phyloP scores from a whole-genome alignment of 1,140 invertebrate species.

The Drosophila fuyamai region DNA sequence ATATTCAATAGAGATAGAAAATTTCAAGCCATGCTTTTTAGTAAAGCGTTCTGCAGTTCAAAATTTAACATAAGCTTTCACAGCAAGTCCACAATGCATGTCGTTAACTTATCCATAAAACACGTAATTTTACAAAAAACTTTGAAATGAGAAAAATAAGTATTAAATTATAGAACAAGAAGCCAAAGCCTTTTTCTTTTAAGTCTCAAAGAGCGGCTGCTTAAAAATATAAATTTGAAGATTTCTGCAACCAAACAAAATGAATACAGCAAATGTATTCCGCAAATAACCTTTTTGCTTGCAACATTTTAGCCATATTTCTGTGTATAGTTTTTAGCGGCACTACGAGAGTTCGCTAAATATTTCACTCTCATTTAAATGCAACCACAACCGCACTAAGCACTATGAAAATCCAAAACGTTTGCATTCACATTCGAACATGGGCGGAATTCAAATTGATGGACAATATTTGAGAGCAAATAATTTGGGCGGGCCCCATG shows the following conservation, averaged over 20 bases:
- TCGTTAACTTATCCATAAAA: too few species aligned
- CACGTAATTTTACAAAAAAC: too few species aligned
- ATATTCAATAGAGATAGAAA: not conserved
- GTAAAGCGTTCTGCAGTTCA: not conserved
- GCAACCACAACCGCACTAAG: slow-evolving; percentile 40
- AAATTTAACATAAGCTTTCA: not conserved
- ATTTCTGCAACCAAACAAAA: slow-evolving; percentile 15
- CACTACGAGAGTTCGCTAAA: slow-evolving; percentile 1
- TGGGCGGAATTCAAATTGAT: slow-evolving; percentile 29
- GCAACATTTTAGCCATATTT: slow-evolving; percentile 7
- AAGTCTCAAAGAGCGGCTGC: too few species aligned
- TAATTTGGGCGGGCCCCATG: slow-evolving; percentile 1
- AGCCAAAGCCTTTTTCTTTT: too few species aligned
- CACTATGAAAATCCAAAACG: slow-evolving; percentile 27
- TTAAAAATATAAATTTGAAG: not conserved
- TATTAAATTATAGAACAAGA: too few species aligned
- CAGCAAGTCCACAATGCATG: not conserved
- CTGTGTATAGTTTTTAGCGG: not conserved
- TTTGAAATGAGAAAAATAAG: too few species aligned
- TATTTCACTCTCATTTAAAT: slow-evolving; percentile 12
- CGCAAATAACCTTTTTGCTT: slow-evolving; percentile 6
- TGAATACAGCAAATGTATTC: not conserved
- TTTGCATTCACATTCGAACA: slow-evolving; percentile 3
- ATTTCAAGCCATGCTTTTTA: not conserved
- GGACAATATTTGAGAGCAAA: slow-evolving; percentile 18